A percentile compares a stretch with the other conserved stretches of the same genome.
Evolutionary conservation across 2,888 invertebrate genomes (phyloP).

Genomic region (Eudasyphora cyanicolor): DNA sequence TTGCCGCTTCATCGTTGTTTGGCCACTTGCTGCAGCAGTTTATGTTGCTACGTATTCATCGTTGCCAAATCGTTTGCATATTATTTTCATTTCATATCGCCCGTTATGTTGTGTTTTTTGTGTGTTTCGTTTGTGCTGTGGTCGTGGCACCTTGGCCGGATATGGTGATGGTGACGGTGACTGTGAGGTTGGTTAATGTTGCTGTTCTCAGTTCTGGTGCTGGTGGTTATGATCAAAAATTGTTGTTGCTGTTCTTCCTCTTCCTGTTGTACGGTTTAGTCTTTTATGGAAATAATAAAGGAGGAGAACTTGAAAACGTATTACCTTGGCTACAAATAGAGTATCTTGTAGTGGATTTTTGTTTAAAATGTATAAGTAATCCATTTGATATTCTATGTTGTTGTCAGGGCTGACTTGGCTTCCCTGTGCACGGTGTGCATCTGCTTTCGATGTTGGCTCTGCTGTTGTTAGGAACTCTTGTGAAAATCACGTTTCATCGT

Average conservation of each 20-base stretch:
- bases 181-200: no score
- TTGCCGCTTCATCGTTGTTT: conserved; percentile 28
- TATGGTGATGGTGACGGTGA: background rate
- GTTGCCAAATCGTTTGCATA: conserved; percentile 67
- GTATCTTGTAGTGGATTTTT: conserved; percentile 57
- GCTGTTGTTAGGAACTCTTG: conserved; percentile 32
- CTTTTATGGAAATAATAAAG: conserved; percentile 10
- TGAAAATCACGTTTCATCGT: conserved; percentile 70
- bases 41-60: conserved; percentile 57
- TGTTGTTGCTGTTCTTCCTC: no score
- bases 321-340: conserved; percentile 56
- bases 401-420: no score
- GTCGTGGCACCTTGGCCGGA: background rate
- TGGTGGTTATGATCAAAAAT: conserved; percentile 50
- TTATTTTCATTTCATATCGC: conserved; percentile 44
- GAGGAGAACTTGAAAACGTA: conserved; percentile 49
- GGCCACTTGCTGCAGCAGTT: conserved; percentile 63
- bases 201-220: background rate
- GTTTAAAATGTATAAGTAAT: conserved; percentile 48
- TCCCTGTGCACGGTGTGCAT: no score
- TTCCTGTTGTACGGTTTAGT: no score
- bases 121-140: background rate
- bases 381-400: conserved; percentile 42
- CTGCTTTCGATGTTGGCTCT: background rate
- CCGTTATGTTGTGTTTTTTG: no score